These are phyloP conservation scores for Lysiphlebus fabarum DNA, from an alignment of 1,140 invertebrate species.

Conservation along the genomic window DNA sequence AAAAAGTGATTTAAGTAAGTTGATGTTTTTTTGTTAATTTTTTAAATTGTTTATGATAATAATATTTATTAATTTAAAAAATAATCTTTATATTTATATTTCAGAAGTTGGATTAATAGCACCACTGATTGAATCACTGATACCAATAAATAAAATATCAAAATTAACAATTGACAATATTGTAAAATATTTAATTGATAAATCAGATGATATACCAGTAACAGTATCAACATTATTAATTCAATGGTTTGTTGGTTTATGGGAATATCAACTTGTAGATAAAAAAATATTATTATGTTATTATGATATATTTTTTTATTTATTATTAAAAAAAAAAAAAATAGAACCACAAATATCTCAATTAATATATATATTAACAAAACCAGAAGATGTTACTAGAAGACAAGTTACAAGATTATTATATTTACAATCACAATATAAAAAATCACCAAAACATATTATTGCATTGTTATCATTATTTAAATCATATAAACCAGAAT, in stretches of 20 bases:
- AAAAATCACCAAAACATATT: conserved; percentile 37
- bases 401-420: conserved; percentile 41
- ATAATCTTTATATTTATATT: too few relatives aligned
- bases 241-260: conserved; percentile 46
- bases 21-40: neutral
- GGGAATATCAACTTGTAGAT: conserved; percentile 42
- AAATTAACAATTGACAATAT: conserved; percentile 32
- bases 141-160: conserved; percentile 35
- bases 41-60: conserved; percentile 9
- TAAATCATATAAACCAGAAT: conserved; percentile 53
- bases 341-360: conserved; percentile 36
- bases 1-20: conserved; percentile 30
- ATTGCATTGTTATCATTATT: conserved; percentile 47
- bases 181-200: conserved; percentile 35
- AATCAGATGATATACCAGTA: conserved; percentile 29
- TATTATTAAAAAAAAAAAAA: conserved; percentile 36
- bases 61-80: conserved; percentile 7
- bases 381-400: conserved; percentile 49
- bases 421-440: conserved; percentile 26
- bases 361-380: conserved; percentile 47
- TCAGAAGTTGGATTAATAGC: conserved; percentile 30
- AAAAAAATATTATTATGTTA: conserved; percentile 40
- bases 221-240: conserved; percentile 31
- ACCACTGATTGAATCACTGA: conserved; percentile 41
- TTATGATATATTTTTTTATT: conserved; percentile 43